A percentile compares a stretch with the other conserved stretches of the same genome.
phyloP scores from a whole-genome alignment of 2,888 invertebrate genomes.

The Phlogophora meticulosa region DNA sequence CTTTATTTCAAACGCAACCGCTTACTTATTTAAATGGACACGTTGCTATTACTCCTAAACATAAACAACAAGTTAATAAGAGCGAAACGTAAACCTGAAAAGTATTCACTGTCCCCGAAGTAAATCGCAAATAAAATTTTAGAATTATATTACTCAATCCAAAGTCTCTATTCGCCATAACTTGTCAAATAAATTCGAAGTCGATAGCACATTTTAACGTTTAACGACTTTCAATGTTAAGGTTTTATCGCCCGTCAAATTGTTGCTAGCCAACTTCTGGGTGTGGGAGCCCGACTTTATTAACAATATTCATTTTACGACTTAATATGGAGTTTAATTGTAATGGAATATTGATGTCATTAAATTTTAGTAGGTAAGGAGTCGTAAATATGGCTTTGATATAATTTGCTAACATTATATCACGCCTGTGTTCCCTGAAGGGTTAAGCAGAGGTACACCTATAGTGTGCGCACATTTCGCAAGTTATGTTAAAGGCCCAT shows the following conservation, averaged over 20 bases:
- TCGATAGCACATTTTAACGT: slow-evolving; percentile 72
- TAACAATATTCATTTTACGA: slow-evolving; percentile 67
- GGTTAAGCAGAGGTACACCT: too few relatives aligned
- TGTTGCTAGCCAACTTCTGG: slow-evolving; percentile 57
- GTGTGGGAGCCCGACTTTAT: slow-evolving; percentile 62
- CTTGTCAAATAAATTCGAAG: slow-evolving; percentile 81
- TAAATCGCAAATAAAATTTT: slow-evolving; percentile 67
- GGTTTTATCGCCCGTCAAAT: slow-evolving; percentile 76
- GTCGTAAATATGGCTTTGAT: slow-evolving; percentile 25
- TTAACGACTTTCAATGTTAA: slow-evolving; percentile 76
- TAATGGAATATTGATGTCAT: slow-evolving; percentile 49
- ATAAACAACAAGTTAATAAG: slow-evolving; percentile 32
- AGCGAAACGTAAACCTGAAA: slow-evolving; percentile 27
- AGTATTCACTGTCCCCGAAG: slow-evolving; percentile 54
- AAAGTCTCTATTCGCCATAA: slow-evolving; percentile 75
- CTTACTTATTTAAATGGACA: slow-evolving; percentile 14
- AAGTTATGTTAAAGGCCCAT: too few relatives aligned
- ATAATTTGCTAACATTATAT: slow-evolving; percentile 5
- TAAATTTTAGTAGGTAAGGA: slow-evolving; percentile 36
- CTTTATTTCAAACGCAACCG: not conserved
- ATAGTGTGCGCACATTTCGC: too few relatives aligned
- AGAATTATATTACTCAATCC: slow-evolving; percentile 75
- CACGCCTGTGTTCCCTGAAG: too few relatives aligned
- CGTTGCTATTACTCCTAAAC: not conserved
- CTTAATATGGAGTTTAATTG: slow-evolving; percentile 65